Base-by-base conservation (phyloP, 2,888 invertebrate genomes). In the Tinea pellionella region DNA sequence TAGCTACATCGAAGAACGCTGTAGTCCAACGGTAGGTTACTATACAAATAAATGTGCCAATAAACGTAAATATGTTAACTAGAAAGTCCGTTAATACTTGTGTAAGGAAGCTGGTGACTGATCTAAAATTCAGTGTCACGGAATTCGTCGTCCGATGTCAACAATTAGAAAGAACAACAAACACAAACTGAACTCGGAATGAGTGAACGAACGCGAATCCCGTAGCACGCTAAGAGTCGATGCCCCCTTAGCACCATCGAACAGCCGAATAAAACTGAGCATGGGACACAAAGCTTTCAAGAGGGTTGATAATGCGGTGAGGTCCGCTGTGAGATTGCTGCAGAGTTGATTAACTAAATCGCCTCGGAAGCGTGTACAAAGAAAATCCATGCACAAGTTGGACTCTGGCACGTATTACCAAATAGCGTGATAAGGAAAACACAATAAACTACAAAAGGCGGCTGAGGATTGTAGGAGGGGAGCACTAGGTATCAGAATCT, bases 241-340 rank as follows among this genome's bases (percentile, higher is more conserved):
- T 37, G 37, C 37, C 37, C 47, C 47, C 47, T n/a, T 47, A 47
- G 47, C 47, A 47, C 47, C 47, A 47, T 16, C 6, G 4, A 47
- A 16, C 13, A 47, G 16, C 47, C 2, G 15, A 16, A 47, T 9
- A 16, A 47, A 47, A 47, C 47, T 47, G 15, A 47, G 47, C 47
- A 16, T n/a, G n/a, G 62, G 64, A 70, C 68, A 76, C 73, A 42
- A 55, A 75, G 19, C 78, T 85, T 87, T 83, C 88, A 88, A 88
- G 80, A 88, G 88, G 88, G 88, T 88, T 88, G 88, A 88, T 81
- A 69, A 71, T 69, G 77, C 77, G 75, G 71, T 75, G 15, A 77
- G 71, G 72, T 69, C 13, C 16, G 15, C 47, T 4, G 16, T 47
- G 13, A 47, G 37, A 37, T 6, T 15, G 9, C 47, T 47, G 16